Conservation (phyloP, 2,797 vertebrate genomes). For the Prunella strophiata region DNA sequence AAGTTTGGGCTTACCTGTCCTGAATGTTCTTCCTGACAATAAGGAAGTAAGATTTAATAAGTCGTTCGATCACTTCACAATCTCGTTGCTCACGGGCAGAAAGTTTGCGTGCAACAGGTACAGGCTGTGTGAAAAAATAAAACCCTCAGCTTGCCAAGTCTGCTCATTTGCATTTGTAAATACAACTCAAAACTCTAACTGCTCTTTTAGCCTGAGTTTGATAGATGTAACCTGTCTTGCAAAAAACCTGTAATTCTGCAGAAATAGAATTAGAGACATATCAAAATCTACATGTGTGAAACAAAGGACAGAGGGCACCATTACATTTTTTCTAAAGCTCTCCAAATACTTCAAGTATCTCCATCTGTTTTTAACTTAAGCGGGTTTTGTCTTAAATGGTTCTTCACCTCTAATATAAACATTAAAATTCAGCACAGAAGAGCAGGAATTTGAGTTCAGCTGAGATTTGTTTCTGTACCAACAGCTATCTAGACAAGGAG, state of each 20-base stretch:
- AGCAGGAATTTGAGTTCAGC: neutral
- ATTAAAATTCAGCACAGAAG: neutral
- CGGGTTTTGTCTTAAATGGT: neutral
- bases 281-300: neutral
- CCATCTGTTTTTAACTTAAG: neutral
- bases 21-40: constrained; percentile 99
- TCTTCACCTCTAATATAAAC: neutral
- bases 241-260: neutral
- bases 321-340: neutral
- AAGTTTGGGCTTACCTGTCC: constrained; percentile 85
- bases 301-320: neutral
- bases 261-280: neutral
- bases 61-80: constrained; percentile 96
- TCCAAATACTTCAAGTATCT: neutral
- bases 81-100: constrained; percentile 97
- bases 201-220: neutral
- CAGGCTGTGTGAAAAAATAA: constrained; percentile 79
- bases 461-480: neutral
- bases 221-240: neutral
- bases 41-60: constrained; percentile 98
- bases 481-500: neutral
- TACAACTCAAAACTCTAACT: neutral
- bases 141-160: neutral
- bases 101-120: constrained; percentile 94
- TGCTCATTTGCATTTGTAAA: neutral